These are phyloP conservation scores for Natrix natrix DNA, from an alignment of 2,797 vertebrate genomes.

Conservation along the genomic window DNA sequence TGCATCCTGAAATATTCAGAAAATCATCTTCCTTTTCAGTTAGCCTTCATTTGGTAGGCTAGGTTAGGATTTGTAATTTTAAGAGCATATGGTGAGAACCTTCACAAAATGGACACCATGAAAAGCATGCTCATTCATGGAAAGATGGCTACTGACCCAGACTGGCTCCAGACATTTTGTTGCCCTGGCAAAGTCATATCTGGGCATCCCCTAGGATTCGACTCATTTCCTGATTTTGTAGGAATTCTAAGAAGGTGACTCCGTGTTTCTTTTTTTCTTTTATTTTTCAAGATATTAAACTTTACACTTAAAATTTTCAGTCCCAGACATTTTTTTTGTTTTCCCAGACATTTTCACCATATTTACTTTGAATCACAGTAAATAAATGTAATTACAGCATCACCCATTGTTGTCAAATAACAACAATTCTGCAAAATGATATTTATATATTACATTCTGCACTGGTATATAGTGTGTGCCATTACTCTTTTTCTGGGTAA, in stretches of 20 bases:
- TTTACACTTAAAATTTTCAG: background rate
- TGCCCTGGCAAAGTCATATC: background rate
- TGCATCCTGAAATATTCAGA: slow-evolving; percentile 3
- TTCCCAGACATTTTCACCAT: background rate
- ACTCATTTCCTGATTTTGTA: background rate
- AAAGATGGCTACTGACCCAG: background rate
- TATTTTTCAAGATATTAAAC: background rate
- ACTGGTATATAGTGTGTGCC: background rate
- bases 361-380: background rate
- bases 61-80: background rate
- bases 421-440: background rate
- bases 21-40: background rate
- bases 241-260: background rate
- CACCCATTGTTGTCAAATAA: background rate
- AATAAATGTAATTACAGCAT: background rate
- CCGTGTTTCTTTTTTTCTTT: background rate
- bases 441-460: background rate
- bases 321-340: background rate
- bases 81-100: background rate
- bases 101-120: background rate
- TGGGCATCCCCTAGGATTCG: background rate
- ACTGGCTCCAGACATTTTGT: background rate
- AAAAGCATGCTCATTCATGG: background rate
- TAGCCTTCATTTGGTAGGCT: background rate
- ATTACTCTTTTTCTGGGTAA: background rate